phyloP scores from a whole-genome alignment of 2,797 vertebrate genomes.

The Dendrocincla fuliginosa region DNA sequence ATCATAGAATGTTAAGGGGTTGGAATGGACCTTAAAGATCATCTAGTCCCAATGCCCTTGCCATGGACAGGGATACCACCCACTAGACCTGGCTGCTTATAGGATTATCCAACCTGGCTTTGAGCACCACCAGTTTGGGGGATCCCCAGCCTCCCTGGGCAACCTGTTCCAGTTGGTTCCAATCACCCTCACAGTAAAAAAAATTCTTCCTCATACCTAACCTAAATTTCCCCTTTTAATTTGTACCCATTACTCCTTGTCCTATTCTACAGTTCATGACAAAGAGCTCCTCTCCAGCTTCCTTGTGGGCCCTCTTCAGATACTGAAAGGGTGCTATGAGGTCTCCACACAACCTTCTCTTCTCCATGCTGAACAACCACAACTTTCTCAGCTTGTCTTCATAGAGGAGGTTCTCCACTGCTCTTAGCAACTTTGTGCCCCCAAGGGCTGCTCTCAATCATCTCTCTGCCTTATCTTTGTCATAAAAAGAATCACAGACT shows the following conservation, averaged over 20 bases:
- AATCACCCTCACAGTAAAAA: neutral
- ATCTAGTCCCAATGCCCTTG: neutral
- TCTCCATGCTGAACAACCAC: neutral
- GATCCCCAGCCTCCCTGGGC: neutral
- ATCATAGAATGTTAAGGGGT: neutral
- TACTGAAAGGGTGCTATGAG: neutral
- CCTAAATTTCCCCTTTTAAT: neutral
- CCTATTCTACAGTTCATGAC: neutral
- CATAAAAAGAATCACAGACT: neutral
- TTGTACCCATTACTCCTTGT: neutral
- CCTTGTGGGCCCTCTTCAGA: neutral
- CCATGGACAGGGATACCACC: neutral
- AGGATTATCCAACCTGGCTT: neutral
- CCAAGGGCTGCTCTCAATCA: neutral
- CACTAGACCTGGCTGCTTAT: neutral
- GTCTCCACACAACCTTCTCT: neutral
- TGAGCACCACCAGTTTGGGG: rapidly evolving
- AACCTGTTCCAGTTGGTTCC: neutral
- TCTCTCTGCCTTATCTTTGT: neutral
- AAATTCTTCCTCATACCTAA: neutral
- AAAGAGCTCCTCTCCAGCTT: neutral
- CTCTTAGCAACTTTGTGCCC: neutral
- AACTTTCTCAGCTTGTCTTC: neutral
- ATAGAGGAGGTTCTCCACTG: neutral
- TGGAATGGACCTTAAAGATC: neutral